Evolutionary conservation across 2,113 vertebrate genomes (phyloP), one percentile per base, ranked within the genome.

Genomic region (Excalfactoria chinensis): DNA sequence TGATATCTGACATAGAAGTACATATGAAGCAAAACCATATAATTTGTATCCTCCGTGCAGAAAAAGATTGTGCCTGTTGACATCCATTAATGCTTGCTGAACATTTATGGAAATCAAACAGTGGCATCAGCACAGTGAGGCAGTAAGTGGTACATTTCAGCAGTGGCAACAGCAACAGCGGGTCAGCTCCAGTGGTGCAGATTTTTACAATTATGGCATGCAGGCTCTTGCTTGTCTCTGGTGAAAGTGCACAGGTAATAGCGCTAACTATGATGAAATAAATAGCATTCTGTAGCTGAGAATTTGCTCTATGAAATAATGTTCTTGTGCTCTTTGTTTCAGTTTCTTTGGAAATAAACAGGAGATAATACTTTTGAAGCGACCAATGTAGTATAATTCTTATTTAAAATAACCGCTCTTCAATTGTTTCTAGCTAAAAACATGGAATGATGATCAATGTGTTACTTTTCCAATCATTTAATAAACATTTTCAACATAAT

Each of bases 381-480:
- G 9, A 32, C 17, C 30, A 18, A 19, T 32, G 53, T 56, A 20
- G 18, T 30, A 9, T 56, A 17, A 37, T 55, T 93, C 89, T 80
- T 63, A 20, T 84, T 87, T 79, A 58, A 93, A 84, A 48, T 89
- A 59, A 46, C 66, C 85, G 23, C 6, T 91, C 15, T 75, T 87
- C 48, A 17, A 16, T 63, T 88, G 19, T 73, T 93, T 73, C 70
- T 76, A 66, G 51, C 23, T 79, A 93, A 80, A 92, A 92, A 89
- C 21, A 51, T 28, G 62, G 76, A 92, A 84, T 41, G 64, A 55
- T 68, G 86, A 91, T 93, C 95, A 87, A 88, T 89, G 74, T 72
- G 86, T 92, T 94, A 32, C 49, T 94, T 96, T 91, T 34, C 83
- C 87, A 94, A 95, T 93, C 85, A 90, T 93, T 94, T 95, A 91